phyloP scores from a whole-genome alignment of 2,888 invertebrate genomes.

The Apodemia duryi region DNA sequence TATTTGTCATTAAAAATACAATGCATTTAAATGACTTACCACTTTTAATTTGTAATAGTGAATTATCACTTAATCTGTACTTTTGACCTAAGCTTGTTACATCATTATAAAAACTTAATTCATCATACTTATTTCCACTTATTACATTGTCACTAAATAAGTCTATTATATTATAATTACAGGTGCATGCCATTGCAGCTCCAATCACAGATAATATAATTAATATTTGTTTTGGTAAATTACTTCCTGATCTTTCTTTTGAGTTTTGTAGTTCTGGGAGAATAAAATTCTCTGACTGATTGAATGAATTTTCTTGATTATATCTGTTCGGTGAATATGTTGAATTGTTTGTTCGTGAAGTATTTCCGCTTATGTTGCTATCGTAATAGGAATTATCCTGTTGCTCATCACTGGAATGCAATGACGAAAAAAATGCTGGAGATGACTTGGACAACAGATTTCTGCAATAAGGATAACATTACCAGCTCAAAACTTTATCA shows the following conservation, averaged over 20 bases:
- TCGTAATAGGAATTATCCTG: conserved; percentile 28
- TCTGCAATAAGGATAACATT: conserved; percentile 59
- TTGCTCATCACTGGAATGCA: conserved; percentile 53
- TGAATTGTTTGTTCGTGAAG: conserved; percentile 3
- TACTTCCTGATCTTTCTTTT: background rate
- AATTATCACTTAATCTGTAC: conserved; percentile 52
- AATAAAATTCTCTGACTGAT: background rate
- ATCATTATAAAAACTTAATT: conserved; percentile 50
- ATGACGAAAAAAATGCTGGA: conserved; percentile 53
- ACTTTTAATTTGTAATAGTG: conserved; percentile 54
- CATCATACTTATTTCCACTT: conserved; percentile 39
- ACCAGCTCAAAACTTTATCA: conserved; percentile 45
- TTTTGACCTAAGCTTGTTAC: conserved; percentile 48
- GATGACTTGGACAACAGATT: conserved; percentile 57
- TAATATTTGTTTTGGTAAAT: background rate
- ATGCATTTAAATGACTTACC: conserved; percentile 42
- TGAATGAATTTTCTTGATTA: conserved; percentile 2
- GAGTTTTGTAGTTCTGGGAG: background rate
- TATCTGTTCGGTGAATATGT: conserved; percentile 10
- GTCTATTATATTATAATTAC: background rate
- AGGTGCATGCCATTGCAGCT: conserved; percentile 3
- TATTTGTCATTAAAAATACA: background rate
- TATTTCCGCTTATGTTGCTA: conserved; percentile 3
- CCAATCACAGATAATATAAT: background rate
- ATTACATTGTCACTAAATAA: background rate